phyloP scores from a whole-genome alignment of 2,888 invertebrate species.

The Caenorhabditis angaria region DNA sequence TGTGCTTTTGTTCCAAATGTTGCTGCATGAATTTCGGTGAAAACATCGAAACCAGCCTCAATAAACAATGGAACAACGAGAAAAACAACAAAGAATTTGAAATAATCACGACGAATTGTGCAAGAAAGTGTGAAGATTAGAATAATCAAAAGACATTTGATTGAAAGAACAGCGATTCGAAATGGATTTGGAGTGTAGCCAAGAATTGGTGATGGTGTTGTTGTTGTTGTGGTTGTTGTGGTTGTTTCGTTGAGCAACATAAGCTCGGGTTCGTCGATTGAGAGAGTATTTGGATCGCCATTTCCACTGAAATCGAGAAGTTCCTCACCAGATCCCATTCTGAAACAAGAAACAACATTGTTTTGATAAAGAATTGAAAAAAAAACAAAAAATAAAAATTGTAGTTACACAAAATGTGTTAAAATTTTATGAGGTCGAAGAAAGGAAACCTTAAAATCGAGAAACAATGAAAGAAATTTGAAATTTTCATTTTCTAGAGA shows the following conservation, averaged over 20 bases:
- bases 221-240: conserved; percentile 4
- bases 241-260: conserved; percentile 16
- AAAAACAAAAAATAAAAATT: too few relatives aligned
- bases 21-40: conserved; percentile 48
- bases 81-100: conserved; percentile 45
- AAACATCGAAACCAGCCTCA: conserved; percentile 50
- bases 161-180: conserved; percentile 37
- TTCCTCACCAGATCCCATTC: conserved; percentile 19
- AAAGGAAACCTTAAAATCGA: too few relatives aligned
- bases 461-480: too few relatives aligned
- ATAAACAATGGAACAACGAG: conserved; percentile 44
- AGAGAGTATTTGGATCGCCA: conserved; percentile 17
- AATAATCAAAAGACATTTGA: conserved; percentile 47
- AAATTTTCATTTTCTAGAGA: too few relatives aligned
- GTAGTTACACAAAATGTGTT: too few relatives aligned
- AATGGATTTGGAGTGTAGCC: conserved; percentile 41
- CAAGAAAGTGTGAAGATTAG: conserved; percentile 36
- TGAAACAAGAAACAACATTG: too few relatives aligned
- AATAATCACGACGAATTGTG: conserved; percentile 46
- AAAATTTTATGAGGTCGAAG: too few relatives aligned
- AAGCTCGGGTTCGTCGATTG: conserved; percentile 21
- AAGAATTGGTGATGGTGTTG: neutral
- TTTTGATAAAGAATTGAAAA: too few relatives aligned
- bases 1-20: conserved; percentile 40
- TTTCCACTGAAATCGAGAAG: conserved; percentile 39